Evolutionary conservation across 2,113 vertebrate species (phyloP), one percentile per base, ranked within the genome.

Genomic region (Puntigrus tetrazona): DNA sequence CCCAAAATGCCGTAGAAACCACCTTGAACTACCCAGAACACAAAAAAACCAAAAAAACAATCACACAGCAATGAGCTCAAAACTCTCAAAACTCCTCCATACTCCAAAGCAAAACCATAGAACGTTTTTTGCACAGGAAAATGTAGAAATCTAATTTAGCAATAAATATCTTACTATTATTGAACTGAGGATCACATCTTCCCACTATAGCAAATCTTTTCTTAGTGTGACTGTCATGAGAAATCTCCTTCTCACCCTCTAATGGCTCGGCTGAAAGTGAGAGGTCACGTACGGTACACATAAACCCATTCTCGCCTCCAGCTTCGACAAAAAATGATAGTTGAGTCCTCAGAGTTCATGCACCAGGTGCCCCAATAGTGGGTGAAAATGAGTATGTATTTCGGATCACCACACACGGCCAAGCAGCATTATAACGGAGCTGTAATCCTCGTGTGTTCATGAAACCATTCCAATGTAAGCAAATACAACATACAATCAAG

Each of bases 231-330:
- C 25, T 45, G 77, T 73, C 52, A 16, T 36, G 59, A 80, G 84
- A 34, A 59, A 72, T 55, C 76, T 85, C 16, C 3, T 73, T 70
- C 50, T 45, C 84, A 85, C 65, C 79, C 79, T 50, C 41, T 81
- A 81, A 81, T 69, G 63, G 79, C 65, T 41, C 38, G 47, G 36
- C 63, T 11, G 29, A 85, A 80, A 73, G 65, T 85, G 77, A 14
- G 69, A 18, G 65, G 77, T 73, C 45, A 13, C 16, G 4, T 80
- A 16, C 14, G 4, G 50, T 45, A 72, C 83, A 77, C 55, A 79
- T 61, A 63, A 45, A 85, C 45, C 76, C 76, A 84, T 77, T 84
- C 14, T 78, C 43, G 3, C 82, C 82, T 47, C 73, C 47, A 76
- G 41, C 57, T 77, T 84, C 77, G 73, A 84, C 82, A 65, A 65